Percentiles rank a stretch among this genome's conserved stretches.
phyloP scores from a whole-genome alignment of 2,113 vertebrate genomes.

The Salvator merianae region DNA sequence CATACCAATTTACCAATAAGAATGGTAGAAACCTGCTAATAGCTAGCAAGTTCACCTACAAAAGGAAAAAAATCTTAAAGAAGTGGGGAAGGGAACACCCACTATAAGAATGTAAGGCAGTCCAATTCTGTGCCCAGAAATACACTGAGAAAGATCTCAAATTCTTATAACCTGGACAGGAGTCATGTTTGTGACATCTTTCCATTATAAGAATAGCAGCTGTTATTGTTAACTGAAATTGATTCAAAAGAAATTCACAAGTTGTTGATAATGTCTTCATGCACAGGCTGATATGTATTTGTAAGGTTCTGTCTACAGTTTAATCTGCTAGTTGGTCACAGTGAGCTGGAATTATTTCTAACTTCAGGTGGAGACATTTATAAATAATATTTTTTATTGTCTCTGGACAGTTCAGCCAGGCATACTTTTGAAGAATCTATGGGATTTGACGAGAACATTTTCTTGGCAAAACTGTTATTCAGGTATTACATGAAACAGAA shows the following conservation, averaged over 20 bases:
- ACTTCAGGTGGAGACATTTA: not conserved
- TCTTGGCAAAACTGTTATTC: not conserved
- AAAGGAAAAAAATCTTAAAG: not conserved
- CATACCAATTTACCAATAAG: not conserved
- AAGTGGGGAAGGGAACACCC: too few relatives aligned
- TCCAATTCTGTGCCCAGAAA: not conserved
- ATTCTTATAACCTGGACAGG: not conserved
- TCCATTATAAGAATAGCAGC: not conserved
- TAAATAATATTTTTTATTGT: not conserved
- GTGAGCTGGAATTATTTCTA: not conserved
- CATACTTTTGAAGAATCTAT: not conserved
- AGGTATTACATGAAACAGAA: not conserved
- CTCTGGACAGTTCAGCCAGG: not conserved
- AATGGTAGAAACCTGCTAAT: not conserved
- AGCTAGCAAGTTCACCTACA: not conserved
- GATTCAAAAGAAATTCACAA: not conserved
- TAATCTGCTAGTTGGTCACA: not conserved
- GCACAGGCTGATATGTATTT: not conserved
- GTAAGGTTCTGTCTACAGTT: too few relatives aligned
- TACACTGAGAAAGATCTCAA: not conserved
- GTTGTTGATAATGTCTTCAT: not conserved
- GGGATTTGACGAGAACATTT: not conserved
- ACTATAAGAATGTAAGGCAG: not conserved
- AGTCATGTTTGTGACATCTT: not conserved
- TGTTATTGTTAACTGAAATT: not conserved